Conservation (phyloP, 2,888 invertebrate genomes). For the Dysmachus trigonus region DNA sequence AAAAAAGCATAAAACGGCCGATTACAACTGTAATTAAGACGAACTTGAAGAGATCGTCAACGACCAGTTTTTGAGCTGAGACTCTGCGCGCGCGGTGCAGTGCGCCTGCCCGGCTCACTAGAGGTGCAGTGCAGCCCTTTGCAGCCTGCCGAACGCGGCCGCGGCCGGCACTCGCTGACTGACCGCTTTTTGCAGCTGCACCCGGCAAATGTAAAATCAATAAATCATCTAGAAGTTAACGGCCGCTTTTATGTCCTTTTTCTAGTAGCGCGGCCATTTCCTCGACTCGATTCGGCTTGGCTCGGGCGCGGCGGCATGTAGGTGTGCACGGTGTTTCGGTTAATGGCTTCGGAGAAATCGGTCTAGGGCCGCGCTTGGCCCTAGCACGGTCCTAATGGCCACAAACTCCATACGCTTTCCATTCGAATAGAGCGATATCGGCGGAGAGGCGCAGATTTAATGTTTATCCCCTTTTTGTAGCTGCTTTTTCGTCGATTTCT, state of each 20-base stretch:
- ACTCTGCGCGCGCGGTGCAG: background rate
- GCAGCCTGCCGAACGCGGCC: background rate
- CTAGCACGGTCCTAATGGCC: background rate
- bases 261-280: background rate
- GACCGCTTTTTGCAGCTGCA: background rate
- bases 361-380: background rate
- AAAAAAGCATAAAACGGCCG: background rate
- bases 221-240: slow-evolving; percentile 19
- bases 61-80: background rate
- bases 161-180: background rate
- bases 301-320: background rate
- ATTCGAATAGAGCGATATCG: background rate
- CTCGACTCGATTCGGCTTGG: background rate
- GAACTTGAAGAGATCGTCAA: background rate
- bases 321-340: slow-evolving; percentile 1
- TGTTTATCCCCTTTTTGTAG: background rate
- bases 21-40: background rate
- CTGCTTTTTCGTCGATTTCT: background rate
- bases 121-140: background rate
- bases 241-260: background rate
- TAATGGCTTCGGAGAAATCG: slow-evolving; percentile 1
- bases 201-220: slow-evolving; percentile 16
- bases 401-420: background rate
- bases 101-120: background rate
- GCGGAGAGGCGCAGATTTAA: background rate